phyloP scores from a whole-genome alignment of 2,888 invertebrate genomes.

The Lepetodrilus schrolli region DNA sequence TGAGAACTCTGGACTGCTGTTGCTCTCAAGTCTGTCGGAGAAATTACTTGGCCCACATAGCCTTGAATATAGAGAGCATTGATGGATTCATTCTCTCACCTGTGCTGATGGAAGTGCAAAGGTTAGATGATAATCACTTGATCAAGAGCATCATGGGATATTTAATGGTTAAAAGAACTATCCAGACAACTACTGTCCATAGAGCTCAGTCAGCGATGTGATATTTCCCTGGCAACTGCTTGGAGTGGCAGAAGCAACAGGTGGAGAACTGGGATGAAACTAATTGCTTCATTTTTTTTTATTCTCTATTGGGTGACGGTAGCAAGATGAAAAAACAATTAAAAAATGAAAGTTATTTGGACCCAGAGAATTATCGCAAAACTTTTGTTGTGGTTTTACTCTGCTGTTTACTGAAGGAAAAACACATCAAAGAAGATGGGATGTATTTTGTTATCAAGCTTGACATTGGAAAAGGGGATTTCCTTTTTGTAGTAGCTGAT shows the following conservation, averaged over 20 bases:
- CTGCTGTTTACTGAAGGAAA: neutral
- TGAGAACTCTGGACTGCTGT: too few species aligned
- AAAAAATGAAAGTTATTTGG: neutral
- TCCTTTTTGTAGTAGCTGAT: neutral
- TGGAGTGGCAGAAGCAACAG: neutral
- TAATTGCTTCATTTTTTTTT: neutral
- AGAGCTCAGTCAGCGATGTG: neutral
- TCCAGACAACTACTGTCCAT: neutral
- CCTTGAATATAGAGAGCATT: too few species aligned
- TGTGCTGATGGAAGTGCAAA: neutral
- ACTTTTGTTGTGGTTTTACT: neutral
- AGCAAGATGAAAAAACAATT: neutral
- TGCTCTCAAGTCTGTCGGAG: too few species aligned
- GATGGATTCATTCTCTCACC: neutral
- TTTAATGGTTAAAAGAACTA: neutral
- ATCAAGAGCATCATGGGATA: slow-evolving; percentile 8
- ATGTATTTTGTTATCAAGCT: neutral
- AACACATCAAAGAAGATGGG: neutral
- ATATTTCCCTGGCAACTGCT: neutral
- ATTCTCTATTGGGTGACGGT: neutral
- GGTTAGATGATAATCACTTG: neutral
- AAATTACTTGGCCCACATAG: too few species aligned
- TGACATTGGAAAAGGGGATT: neutral
- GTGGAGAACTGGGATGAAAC: neutral
- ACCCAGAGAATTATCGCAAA: neutral